Conservation (phyloP, 2,797 vertebrate species). For the Amblyraja radiata region DNA sequence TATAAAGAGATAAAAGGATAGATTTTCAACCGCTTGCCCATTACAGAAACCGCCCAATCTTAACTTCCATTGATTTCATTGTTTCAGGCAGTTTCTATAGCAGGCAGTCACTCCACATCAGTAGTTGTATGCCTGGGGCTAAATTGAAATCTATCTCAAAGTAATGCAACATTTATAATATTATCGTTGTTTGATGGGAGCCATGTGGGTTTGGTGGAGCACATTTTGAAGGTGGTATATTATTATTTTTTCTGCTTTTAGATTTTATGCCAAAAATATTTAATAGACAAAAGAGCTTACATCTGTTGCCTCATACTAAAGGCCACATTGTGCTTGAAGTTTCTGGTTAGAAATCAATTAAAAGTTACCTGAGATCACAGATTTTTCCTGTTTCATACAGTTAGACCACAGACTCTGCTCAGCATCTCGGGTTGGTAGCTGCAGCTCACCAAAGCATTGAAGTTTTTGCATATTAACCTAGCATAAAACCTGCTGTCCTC, state of each 20-base stretch:
- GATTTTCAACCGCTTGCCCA: neutral
- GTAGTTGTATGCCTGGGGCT: neutral
- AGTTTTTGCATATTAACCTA: neutral
- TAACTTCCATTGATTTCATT: conserved; percentile 21
- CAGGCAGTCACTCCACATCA: neutral
- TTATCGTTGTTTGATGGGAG: neutral
- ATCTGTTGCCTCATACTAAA: neutral
- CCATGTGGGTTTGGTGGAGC: neutral
- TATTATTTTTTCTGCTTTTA: neutral
- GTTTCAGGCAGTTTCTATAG: neutral
- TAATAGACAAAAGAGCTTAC: neutral
- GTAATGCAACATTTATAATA: neutral
- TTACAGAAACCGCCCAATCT: neutral
- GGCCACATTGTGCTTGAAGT: neutral
- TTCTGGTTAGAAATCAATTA: neutral
- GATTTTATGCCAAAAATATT: neutral
- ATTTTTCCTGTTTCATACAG: neutral
- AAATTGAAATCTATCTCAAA: conserved; percentile 16
- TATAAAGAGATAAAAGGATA: conserved; percentile 2
- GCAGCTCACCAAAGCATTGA: neutral
- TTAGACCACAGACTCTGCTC: neutral
- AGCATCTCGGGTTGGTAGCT: neutral
- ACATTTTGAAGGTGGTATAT: neutral
- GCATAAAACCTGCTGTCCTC: neutral
- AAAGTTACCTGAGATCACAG: neutral